Evolutionary conservation across 1,140 invertebrate genomes (phyloP).

Genomic region (Tribolium castaneum): DNA sequence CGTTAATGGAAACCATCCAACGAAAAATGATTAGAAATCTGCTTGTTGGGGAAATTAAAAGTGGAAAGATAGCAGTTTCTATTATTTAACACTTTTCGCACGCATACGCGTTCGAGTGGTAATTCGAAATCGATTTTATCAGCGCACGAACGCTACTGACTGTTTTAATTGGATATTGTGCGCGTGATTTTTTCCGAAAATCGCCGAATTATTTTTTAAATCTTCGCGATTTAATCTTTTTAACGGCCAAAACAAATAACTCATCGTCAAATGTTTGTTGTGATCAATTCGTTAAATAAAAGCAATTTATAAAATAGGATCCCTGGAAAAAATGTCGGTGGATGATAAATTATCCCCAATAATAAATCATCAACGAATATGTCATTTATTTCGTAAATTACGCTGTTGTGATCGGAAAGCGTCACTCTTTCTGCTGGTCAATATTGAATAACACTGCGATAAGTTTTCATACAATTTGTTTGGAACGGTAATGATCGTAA

Average conservation of each 20-base stretch:
- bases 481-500: neutral
- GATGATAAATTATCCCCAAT: constrained; percentile 17
- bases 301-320: constrained; percentile 32
- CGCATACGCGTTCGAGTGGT: constrained; percentile 12
- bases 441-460: constrained; percentile 1
- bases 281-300: constrained; percentile 31
- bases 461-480: constrained; percentile 2
- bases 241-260: constrained; percentile 10
- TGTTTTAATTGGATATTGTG: constrained; percentile 10
- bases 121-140: constrained; percentile 24
- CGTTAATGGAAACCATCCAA: neutral
- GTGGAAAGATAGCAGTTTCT: constrained; percentile 10
- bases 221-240: neutral
- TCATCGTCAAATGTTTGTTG: constrained; percentile 15
- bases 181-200: neutral
- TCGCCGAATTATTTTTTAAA: neutral
- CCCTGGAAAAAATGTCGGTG: constrained; percentile 11
- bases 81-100: constrained; percentile 16
- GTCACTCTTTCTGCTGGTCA: constrained; percentile 6
- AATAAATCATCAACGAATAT: constrained; percentile 32
- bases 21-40: constrained; percentile 17
- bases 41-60: constrained; percentile 22
- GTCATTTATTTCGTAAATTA: constrained; percentile 36
- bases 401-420: constrained; percentile 15
- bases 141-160: constrained; percentile 6